phyloP scores from a whole-genome alignment of 2,888 invertebrate genomes.

The Hirudinaria manillensis region DNA sequence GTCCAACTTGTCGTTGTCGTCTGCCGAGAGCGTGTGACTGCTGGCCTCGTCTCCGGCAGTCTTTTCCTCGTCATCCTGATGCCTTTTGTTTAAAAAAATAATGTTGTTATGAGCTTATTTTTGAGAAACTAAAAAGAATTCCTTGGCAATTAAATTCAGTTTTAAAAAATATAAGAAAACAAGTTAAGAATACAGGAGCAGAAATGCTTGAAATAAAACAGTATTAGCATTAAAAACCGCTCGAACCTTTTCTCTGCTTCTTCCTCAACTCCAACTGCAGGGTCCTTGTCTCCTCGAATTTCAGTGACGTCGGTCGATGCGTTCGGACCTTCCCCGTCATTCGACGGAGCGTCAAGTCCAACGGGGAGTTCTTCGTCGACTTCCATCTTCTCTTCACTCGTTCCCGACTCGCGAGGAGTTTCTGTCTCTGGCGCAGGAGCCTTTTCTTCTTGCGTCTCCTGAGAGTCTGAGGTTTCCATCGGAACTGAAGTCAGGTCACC shows the following conservation, averaged over 20 bases:
- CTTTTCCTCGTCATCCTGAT: neutral
- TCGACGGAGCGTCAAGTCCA: neutral
- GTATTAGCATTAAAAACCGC: no score
- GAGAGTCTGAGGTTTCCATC: slow-evolving; percentile 38
- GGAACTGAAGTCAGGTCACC: slow-evolving; percentile 29
- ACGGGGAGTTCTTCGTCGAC: neutral
- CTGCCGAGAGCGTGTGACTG: no score
- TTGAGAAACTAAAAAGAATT: no score
- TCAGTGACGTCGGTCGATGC: neutral
- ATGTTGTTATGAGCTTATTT: no score
- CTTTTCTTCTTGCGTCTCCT: slow-evolving; percentile 33
- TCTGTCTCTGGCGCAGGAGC: neutral
- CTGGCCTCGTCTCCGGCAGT: neutral
- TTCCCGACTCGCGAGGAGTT: slow-evolving; percentile 2
- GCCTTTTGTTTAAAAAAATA: neutral
- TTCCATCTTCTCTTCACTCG: slow-evolving; percentile 18
- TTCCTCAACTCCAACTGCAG: neutral
- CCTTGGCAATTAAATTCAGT: no score
- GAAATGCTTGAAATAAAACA: no score
- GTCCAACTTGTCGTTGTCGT: neutral
- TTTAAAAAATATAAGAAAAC: no score
- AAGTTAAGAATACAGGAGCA: no score
- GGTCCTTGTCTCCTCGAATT: neutral
- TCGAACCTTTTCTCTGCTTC: no score
- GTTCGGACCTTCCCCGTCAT: neutral